Percentiles rank a stretch among this genome's conserved stretches.
Evolutionary conservation across 30 jellyfish, hydroid and myxozoan species (phyloP).

Genomic region (Cassiopea xamachana): DNA sequence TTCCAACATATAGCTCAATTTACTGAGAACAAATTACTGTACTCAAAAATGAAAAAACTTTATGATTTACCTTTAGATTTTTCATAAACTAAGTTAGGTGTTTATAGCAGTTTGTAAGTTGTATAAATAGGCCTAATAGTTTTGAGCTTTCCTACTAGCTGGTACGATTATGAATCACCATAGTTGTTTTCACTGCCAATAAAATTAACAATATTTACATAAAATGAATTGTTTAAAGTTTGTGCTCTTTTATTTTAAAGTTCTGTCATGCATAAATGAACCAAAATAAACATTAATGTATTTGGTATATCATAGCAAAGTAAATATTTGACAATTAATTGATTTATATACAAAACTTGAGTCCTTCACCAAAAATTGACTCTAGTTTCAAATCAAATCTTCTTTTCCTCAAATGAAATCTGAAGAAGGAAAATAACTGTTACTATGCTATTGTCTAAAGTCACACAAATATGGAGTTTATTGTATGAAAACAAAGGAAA

Average conservation of each 20-base stretch:
- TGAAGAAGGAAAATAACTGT: neutral
- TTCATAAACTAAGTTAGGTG: too few relatives aligned
- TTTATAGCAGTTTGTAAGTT: too few relatives aligned
- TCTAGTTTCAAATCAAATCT: neutral
- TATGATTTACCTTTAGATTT: neutral
- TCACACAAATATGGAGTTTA: too few relatives aligned
- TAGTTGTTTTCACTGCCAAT: neutral
- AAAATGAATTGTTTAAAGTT: neutral
- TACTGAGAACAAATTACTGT: neutral
- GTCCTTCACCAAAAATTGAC: neutral
- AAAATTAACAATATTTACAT: neutral
- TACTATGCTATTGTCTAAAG: too few relatives aligned
- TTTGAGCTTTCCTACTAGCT: neutral
- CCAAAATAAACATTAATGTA: too few relatives aligned
- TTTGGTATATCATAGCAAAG: neutral
- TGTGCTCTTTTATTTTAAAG: too few relatives aligned
- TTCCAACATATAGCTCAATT: constrained; percentile 77
- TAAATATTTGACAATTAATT: too few relatives aligned
- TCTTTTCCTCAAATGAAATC: neutral
- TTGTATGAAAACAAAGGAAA: too few relatives aligned
- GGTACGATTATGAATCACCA: neutral
- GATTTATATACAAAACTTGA: neutral
- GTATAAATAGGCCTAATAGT: neutral
- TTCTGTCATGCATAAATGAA: neutral
- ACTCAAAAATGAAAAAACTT: neutral